Conservation (phyloP, 1,140 invertebrate species). For the Drosophila yakuba region DNA sequence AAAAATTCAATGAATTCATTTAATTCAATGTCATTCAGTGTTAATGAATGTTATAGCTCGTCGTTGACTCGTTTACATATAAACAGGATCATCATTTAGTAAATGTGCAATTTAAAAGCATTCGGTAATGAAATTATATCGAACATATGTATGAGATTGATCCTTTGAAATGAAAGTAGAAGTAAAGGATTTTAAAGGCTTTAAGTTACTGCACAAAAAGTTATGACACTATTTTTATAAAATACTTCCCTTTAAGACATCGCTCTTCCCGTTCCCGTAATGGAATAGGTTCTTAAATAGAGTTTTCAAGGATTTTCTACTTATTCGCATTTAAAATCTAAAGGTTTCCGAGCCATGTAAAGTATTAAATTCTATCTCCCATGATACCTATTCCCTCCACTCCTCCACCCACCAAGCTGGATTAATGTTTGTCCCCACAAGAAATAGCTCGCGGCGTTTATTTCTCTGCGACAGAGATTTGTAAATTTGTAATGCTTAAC, state of each 20-base stretch:
- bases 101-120: background rate
- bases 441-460: conserved; percentile 24
- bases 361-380: conserved; percentile 17
- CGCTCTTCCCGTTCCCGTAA: no score
- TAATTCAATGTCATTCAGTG: conserved; percentile 14
- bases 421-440: conserved; percentile 21
- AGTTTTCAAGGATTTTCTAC: background rate
- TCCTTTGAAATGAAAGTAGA: background rate
- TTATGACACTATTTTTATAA: no score
- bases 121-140: background rate
- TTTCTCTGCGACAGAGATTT: conserved; percentile 39
- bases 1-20: conserved; percentile 27
- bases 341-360: background rate
- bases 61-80: background rate
- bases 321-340: conserved; percentile 3
- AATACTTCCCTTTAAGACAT: no score
- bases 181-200: background rate
- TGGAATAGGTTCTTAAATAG: no score
- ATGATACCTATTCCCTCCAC: conserved; percentile 4
- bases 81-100: conserved; percentile 7
- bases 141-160: background rate
- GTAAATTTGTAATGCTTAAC: conserved; percentile 45
- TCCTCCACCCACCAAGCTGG: conserved; percentile 10
- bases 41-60: conserved; percentile 5
- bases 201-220: no score